phyloP scores from a whole-genome alignment of 2,888 invertebrate species.

The Diachrysia chrysitis region DNA sequence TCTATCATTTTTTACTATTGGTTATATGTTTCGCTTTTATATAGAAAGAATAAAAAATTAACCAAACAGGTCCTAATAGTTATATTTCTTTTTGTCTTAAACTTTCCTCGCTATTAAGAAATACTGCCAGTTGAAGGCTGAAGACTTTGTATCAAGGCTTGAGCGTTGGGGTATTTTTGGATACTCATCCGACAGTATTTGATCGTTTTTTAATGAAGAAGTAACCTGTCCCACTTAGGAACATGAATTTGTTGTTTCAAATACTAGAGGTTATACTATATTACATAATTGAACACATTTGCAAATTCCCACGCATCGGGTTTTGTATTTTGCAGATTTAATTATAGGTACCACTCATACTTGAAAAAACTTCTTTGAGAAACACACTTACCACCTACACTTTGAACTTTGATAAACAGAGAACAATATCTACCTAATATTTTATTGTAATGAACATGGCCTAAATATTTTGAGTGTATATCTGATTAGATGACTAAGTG shows the following conservation, averaged over 20 bases:
- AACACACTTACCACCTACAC: constrained; percentile 16
- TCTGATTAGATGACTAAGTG: constrained; percentile 40
- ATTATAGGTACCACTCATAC: background rate
- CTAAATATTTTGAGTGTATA: constrained; percentile 16
- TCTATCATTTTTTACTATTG: no score
- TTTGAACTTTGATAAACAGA: constrained; percentile 13
- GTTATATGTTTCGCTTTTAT: no score
- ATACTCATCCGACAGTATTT: background rate
- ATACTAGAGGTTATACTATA: no score
- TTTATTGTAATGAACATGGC: constrained; percentile 27
- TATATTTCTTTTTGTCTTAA: no score
- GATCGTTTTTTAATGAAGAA: background rate
- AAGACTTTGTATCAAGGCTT: background rate
- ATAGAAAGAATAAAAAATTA: no score
- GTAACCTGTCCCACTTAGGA: background rate
- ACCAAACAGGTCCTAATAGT: no score
- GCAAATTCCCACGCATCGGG: background rate
- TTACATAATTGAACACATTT: background rate
- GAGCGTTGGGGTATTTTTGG: background rate
- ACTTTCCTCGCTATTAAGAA: no score
- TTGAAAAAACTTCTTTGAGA: constrained; percentile 7
- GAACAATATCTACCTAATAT: constrained; percentile 2
- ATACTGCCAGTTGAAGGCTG: background rate
- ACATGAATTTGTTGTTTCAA: background rate
- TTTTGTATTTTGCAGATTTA: background rate